Conservation (phyloP, 2,888 invertebrate genomes). For the Hermaeophaga mercurialis region DNA sequence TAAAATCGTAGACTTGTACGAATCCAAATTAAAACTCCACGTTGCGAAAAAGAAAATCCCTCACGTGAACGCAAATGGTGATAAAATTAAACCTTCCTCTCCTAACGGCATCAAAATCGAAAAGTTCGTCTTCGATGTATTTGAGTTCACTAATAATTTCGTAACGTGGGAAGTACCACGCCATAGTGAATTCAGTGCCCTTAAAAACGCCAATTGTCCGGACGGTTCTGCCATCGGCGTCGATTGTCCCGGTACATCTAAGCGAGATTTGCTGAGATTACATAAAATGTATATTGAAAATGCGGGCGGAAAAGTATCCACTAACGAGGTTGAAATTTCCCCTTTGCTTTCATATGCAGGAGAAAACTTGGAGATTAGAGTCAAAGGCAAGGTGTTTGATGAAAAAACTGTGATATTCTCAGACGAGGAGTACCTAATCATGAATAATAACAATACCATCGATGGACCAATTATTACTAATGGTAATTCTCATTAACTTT, state of each 20-base stretch:
- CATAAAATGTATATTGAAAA: constrained; percentile 80
- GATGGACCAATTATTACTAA: constrained; percentile 3
- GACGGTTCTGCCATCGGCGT: constrained; percentile 83
- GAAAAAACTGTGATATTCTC: constrained; percentile 40
- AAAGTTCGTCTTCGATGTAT: constrained; percentile 99
- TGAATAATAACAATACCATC: constrained; percentile 29
- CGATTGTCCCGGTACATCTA: constrained; percentile 90
- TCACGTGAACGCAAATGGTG: constrained; percentile 73
- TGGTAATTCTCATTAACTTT: not conserved
- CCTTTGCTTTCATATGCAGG: constrained; percentile 90
- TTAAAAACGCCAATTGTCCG: constrained; percentile 87
- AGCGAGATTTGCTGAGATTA: constrained; percentile 74
- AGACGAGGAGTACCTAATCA: constrained; percentile 39
- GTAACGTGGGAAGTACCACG: constrained; percentile 92
- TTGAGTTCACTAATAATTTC: constrained; percentile 89
- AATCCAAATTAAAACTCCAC: constrained; percentile 83
- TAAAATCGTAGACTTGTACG: constrained; percentile 72
- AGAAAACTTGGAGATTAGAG: constrained; percentile 70
- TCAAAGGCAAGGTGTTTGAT: constrained; percentile 43
- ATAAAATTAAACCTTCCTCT: constrained; percentile 73
- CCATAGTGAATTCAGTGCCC: constrained; percentile 93
- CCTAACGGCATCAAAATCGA: constrained; percentile 99
- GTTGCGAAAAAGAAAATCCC: constrained; percentile 98
- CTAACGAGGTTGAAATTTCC: constrained; percentile 83
- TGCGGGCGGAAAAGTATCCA: constrained; percentile 78